These are phyloP conservation scores for Gila robusta DNA, from an alignment of 2,797 vertebrate species.

Conservation along the genomic window DNA sequence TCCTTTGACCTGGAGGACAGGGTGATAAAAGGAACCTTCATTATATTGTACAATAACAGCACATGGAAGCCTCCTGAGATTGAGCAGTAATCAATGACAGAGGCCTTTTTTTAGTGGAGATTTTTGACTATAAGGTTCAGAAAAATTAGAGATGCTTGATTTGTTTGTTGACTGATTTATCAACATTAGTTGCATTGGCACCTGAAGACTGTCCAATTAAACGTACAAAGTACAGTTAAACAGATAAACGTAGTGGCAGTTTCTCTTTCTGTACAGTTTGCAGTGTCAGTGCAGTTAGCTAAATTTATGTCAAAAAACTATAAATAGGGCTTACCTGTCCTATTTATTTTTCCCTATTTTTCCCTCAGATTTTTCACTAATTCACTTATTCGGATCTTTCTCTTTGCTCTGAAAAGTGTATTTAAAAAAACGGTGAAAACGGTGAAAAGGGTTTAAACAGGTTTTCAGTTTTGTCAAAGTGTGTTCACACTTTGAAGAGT, in stretches of 20 bases:
- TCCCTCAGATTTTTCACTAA: too few relatives aligned
- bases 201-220: too few relatives aligned
- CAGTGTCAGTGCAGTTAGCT: not conserved
- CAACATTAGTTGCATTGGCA: not conserved
- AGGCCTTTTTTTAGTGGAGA: constrained; percentile 48
- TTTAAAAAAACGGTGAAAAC: too few relatives aligned
- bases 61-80: constrained; percentile 77
- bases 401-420: too few relatives aligned
- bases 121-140: constrained; percentile 16
- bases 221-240: not conserved
- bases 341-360: too few relatives aligned
- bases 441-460: too few relatives aligned
- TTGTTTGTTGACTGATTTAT: not conserved
- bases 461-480: not conserved
- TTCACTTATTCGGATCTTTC: too few relatives aligned
- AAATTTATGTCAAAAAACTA: not conserved
- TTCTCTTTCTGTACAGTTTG: not conserved
- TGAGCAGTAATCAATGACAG: constrained; percentile 75
- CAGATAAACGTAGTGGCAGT: not conserved
- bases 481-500: not conserved
- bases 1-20: constrained; percentile 80
- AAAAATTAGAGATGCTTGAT: constrained; percentile 2
- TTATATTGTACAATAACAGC: constrained; percentile 79
- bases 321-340: not conserved
- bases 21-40: constrained; percentile 84